Conservation (phyloP, 2,113 vertebrate genomes). For the Leucosticte australis region DNA sequence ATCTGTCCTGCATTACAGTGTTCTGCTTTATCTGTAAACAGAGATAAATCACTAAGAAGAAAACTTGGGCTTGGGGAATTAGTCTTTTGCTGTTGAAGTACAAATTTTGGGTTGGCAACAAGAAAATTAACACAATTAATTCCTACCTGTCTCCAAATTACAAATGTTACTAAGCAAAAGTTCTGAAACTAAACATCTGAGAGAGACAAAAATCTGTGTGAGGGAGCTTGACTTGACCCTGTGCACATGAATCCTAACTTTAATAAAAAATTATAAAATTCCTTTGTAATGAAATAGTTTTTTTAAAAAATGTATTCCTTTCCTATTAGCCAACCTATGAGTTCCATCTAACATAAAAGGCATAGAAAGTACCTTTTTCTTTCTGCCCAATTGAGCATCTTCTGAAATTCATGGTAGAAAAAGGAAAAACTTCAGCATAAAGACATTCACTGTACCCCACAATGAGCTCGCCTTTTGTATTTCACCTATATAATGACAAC, state of each 20-base stretch:
- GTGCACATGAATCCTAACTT: neutral
- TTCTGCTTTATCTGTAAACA: constrained; percentile 38
- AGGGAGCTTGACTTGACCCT: neutral
- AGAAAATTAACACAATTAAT: neutral
- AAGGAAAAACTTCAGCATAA: neutral
- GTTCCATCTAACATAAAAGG: neutral
- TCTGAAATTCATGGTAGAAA: neutral
- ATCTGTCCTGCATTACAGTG: neutral
- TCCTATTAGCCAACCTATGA: neutral
- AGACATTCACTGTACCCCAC: neutral
- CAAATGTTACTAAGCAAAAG: neutral
- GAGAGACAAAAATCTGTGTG: neutral
- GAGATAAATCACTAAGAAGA: neutral
- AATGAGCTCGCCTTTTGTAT: neutral
- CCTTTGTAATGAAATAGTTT: neutral
- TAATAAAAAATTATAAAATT: neutral
- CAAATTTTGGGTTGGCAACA: neutral
- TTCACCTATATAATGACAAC: neutral
- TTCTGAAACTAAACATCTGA: neutral
- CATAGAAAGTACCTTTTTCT: neutral
- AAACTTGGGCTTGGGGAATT: neutral
- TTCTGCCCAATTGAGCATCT: neutral
- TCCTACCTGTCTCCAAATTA: neutral
- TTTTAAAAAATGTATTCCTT: neutral
- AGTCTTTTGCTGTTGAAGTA: neutral